phyloP scores from a whole-genome alignment of 2,797 vertebrate species.

The Mustela erminea region DNA sequence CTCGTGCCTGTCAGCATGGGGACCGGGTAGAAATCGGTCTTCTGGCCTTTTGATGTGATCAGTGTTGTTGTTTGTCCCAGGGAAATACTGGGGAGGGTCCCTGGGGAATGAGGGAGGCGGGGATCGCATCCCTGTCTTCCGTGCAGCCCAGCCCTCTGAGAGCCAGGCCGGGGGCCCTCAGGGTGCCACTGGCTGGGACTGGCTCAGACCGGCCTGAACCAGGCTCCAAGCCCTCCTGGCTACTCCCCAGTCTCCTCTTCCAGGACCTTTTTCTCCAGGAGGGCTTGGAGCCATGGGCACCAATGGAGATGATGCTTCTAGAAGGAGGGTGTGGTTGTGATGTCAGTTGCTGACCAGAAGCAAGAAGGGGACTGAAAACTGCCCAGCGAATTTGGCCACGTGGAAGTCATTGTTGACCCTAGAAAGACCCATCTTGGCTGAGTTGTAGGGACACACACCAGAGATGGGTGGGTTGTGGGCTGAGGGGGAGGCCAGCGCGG shows the following conservation, averaged over 20 bases:
- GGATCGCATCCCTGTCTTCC: accelerated
- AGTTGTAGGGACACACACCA: not conserved
- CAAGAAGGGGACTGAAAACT: not conserved
- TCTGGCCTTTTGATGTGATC: not conserved
- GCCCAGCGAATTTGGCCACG: not conserved
- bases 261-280: too few species aligned
- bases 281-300: not conserved
- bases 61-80: not conserved
- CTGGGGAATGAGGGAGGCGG: accelerated
- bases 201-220: not conserved
- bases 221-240: not conserved
- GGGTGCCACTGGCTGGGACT: not conserved
- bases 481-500: not conserved
- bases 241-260: too few species aligned
- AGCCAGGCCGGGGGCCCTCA: not conserved
- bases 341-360: not conserved
- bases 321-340: not conserved
- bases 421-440: not conserved
- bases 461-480: too few species aligned
- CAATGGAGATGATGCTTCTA: not conserved
- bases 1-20: not conserved
- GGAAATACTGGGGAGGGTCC: not conserved
- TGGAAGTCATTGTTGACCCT: not conserved
- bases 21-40: conserved; percentile 36
- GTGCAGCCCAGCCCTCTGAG: not conserved